Evolutionary conservation across 2,797 vertebrate genomes (phyloP).

Genomic region (Scarus forsteni): DNA sequence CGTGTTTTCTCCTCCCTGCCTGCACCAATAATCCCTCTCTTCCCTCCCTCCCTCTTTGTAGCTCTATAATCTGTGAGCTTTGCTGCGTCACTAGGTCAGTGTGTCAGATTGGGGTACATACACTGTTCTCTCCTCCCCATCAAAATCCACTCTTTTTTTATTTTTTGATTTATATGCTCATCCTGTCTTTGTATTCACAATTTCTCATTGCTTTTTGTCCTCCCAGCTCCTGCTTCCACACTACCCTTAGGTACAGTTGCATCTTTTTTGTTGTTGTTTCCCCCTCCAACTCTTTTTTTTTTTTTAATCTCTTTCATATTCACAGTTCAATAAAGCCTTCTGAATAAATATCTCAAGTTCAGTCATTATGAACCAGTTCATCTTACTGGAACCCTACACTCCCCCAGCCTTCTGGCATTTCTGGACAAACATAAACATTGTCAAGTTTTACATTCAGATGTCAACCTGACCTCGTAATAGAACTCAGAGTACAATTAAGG

Average conservation of each 20-base stretch:
- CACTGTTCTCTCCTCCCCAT: constrained; percentile 22
- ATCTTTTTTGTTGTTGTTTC: constrained; percentile 23
- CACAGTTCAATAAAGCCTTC: constrained; percentile 31
- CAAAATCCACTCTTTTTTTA: constrained; percentile 30
- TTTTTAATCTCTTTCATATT: not conserved
- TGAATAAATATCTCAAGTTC: constrained; percentile 52
- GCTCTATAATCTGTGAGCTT: constrained; percentile 74
- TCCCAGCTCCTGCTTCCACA: constrained; percentile 7
- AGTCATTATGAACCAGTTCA: constrained; percentile 42
- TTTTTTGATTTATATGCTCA: not conserved
- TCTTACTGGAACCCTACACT: constrained; percentile 12
- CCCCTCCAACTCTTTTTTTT: constrained; percentile 30
- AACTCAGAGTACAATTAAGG: not conserved
- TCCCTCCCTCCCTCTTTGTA: constrained; percentile 22
- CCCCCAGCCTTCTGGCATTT: constrained; percentile 1
- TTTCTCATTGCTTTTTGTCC: constrained; percentile 6
- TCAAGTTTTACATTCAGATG: too few relatives aligned
- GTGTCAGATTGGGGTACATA: constrained; percentile 68
- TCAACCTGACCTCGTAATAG: too few relatives aligned
- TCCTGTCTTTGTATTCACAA: constrained; percentile 13
- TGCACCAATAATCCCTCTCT: constrained; percentile 66
- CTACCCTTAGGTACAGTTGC: constrained; percentile 13
- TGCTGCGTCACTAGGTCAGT: constrained; percentile 78
- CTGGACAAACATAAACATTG: not conserved
- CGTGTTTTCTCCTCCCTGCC: constrained; percentile 74